Percentiles rank a stretch among this genome's conserved stretches.
Conservation (phyloP, 2,113 vertebrate genomes). For the Phylloscopus trochiloides region DNA sequence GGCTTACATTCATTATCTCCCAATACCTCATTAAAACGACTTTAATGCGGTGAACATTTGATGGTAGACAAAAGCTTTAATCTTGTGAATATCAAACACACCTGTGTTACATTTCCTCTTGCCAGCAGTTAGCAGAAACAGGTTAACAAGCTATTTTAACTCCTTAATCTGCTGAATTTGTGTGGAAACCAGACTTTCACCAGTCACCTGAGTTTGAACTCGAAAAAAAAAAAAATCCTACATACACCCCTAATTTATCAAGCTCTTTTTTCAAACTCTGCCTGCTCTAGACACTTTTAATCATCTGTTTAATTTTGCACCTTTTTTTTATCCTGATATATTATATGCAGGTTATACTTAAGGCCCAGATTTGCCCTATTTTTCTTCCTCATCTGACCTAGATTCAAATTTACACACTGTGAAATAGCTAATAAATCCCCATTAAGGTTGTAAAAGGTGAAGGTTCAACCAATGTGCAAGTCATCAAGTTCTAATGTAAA, state of each 20-base stretch:
- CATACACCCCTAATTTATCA: constrained; percentile 58
- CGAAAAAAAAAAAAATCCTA: background rate
- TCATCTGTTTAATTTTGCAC: constrained; percentile 71
- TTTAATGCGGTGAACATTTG: constrained; percentile 77
- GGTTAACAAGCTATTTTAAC: constrained; percentile 72
- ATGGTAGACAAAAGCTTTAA: constrained; percentile 77
- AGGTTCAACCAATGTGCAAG: constrained; percentile 76
- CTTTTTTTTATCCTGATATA: constrained; percentile 58
- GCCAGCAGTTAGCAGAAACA: constrained; percentile 70
- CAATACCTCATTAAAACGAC: constrained; percentile 75
- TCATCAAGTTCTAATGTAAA: constrained; percentile 79
- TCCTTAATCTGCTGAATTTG: constrained; percentile 59
- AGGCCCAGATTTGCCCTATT: constrained; percentile 70
- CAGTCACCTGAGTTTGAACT: constrained; percentile 63
- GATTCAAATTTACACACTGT: constrained; percentile 82
- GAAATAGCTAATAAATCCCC: constrained; percentile 83
- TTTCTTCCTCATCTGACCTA: constrained; percentile 77
- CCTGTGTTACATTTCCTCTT: constrained; percentile 79
- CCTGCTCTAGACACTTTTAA: constrained; percentile 68
- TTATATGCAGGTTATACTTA: constrained; percentile 73
- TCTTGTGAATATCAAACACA: constrained; percentile 77
- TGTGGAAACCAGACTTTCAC: constrained; percentile 61
- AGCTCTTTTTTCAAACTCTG: constrained; percentile 54
- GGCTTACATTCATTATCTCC: constrained; percentile 77
- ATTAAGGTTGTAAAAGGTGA: constrained; percentile 82